Evolutionary conservation across 2,797 vertebrate species (phyloP).

Genomic region (Pangasius larnaudii): DNA sequence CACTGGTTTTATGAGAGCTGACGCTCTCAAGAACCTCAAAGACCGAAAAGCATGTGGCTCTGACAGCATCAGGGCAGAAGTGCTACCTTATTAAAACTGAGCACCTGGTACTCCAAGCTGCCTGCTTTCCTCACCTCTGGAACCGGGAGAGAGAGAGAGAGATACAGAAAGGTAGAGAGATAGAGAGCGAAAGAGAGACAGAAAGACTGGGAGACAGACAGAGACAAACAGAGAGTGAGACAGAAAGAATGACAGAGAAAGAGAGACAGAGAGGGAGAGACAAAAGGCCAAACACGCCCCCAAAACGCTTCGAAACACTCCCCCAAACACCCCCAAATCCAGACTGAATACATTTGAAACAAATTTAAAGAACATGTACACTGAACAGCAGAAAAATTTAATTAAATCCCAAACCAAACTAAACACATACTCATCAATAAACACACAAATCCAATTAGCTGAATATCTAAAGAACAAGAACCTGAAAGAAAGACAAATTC

Average conservation of each 20-base stretch:
- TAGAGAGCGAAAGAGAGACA: background rate
- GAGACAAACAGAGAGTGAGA: background rate
- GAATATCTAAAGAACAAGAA: too few species aligned
- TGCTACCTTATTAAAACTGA: background rate
- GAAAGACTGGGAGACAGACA: background rate
- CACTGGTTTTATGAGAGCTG: too few species aligned
- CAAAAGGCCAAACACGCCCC: background rate
- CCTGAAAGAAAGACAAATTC: too few species aligned
- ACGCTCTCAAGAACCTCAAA: background rate
- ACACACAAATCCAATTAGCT: too few species aligned
- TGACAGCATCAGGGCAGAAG: background rate
- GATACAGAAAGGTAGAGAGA: background rate
- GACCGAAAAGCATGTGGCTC: background rate
- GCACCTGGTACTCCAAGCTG: background rate
- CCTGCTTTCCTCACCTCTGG: background rate
- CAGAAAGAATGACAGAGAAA: background rate
- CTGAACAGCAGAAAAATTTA: too few species aligned
- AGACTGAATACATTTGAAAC: too few species aligned
- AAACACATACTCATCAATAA: too few species aligned
- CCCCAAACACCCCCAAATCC: too few species aligned
- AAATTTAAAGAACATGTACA: too few species aligned
- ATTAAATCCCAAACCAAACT: too few species aligned
- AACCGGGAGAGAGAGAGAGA: background rate
- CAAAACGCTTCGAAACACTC: too few species aligned
- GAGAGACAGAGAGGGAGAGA: too few species aligned